Evolutionary conservation across 53 echinoderm and acorn worm genomes (phyloP), one percentile per base, ranked within the genome.

Genomic region (Antedon mediterranea): DNA sequence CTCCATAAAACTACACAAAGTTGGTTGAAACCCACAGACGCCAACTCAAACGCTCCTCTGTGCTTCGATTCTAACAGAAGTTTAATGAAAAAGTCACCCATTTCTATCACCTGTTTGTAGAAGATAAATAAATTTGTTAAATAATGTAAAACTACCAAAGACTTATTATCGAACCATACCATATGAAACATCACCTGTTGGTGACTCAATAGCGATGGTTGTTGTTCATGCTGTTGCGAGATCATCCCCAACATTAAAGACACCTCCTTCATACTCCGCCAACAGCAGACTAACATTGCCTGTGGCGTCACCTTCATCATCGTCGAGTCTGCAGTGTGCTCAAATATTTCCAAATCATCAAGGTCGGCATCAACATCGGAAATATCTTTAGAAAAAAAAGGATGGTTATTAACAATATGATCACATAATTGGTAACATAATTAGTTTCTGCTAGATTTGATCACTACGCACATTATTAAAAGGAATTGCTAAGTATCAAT

Each of bases 191-290:
- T 42, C 30, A 84, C 87, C 84, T 87, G 87, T 71, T 31, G 30
- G 20, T 71, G 33, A 28, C 73, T 75, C 34, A 84, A 28, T 29
- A 84, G 31, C 23, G 42, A 28, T 34, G 28, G 28, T 9, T 31
- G 20, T 34, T 79, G 31, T 31, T 26, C 85, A 28, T 82, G 34
- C 14, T 75, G 78, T 28, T 43, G 72, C 34, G 87, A 76, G 4
- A 98, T 80, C 32, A 90, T 86, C 30, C 98, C 98, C 33, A 98
- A 81, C 74, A 90, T 79, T 32, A 98, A 75, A 23, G 98, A 98
- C n/a, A 90, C 98, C 74, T 98, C 98, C 78, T 98, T 98, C 98
- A 98, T 98, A 73, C 89, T 97, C 28, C 91, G 78, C 98, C 98
- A 98, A 75, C 98, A 98, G 33, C 98, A 98, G 0, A 98, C 92